Conservation (phyloP, 2,888 invertebrate species). For the Rhingia campestris region DNA sequence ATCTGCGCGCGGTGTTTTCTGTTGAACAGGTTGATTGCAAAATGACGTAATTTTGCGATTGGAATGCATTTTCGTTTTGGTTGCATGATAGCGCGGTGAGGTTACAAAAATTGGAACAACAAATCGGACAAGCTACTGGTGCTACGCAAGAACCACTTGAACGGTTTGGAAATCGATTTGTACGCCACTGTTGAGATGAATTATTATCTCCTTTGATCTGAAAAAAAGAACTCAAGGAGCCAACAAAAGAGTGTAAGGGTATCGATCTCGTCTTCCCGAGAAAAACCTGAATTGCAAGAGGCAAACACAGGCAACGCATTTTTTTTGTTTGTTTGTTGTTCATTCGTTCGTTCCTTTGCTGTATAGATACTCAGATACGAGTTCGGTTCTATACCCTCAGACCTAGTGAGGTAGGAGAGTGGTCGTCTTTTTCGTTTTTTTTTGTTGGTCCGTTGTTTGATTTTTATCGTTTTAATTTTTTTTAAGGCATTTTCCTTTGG, state of each 20-base stretch:
- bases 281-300: slow-evolving; percentile 68
- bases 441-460: background rate
- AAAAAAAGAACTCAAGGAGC: slow-evolving; percentile 7
- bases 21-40: slow-evolving; percentile 60
- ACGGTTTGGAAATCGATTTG: slow-evolving; percentile 1
- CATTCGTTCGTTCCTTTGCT: slow-evolving; percentile 3
- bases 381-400: too few relatives aligned
- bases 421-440: background rate
- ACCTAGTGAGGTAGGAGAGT: too few relatives aligned
- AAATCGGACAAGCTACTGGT: slow-evolving; percentile 41
- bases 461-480: slow-evolving; percentile 42
- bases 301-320: slow-evolving; percentile 16
- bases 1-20: slow-evolving; percentile 5
- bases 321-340: background rate
- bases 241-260: slow-evolving; percentile 1
- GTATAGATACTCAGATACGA: background rate
- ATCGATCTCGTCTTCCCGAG: slow-evolving; percentile 7
- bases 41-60: slow-evolving; percentile 59
- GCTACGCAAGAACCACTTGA: slow-evolving; percentile 36
- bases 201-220: slow-evolving; percentile 11
- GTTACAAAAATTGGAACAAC: slow-evolving; percentile 40
- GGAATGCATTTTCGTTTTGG: slow-evolving; percentile 53
- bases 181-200: slow-evolving; percentile 44
- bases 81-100: slow-evolving; percentile 23
- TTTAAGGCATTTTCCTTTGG: slow-evolving; percentile 21